Evolutionary conservation across 2,113 vertebrate genomes (phyloP), one percentile per base, ranked within the genome.

Genomic region (Rhinoderma darwinii): DNA sequence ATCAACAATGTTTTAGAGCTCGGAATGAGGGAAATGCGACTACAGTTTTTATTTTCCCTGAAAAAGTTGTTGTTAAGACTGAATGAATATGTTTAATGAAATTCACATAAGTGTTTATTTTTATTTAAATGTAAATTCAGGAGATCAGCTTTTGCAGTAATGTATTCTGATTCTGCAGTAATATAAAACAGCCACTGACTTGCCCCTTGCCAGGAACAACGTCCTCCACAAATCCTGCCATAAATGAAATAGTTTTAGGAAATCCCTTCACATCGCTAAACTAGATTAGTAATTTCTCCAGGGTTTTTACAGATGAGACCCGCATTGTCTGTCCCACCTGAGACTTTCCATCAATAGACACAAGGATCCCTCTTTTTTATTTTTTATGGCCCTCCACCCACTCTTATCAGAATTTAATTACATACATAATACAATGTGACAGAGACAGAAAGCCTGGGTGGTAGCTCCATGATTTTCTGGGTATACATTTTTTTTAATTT

Each of bases 361-460:
- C 89, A 88, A 87, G 35, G 39, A 88, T 84, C 61, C 77, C 90
- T 83, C n/a, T 25, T 92, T 92, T 90, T 27, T 91, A 30, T 27
- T 91, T 91, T 90, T 25, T 91, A 66, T 91, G 90, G 90, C 70
- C 50, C 90, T 11, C 72, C 86, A 90, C 90, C 84, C 56, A 43
- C 89, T 25, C 59, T 66, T 56, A 32, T 35, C 15, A 89, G 11
- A 83, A 66, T 83, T 90, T 92, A 88, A 89, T 84, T 91, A 90
- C 93, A 90, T 92, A 91, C 93, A 90, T 91, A 86, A 91, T 93
- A 89, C 41, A 89, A 50, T 88, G 77, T 88, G 88, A 90, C 77
- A 91, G 75, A 86, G 84, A 89, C 90, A 84, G 76, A 90, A 91
- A 90, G 88, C 76, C 20, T 8, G 43, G 30, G 43, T 32, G 44